Conservation (phyloP, 2,888 invertebrate genomes). For the Conistra vaccinii region DNA sequence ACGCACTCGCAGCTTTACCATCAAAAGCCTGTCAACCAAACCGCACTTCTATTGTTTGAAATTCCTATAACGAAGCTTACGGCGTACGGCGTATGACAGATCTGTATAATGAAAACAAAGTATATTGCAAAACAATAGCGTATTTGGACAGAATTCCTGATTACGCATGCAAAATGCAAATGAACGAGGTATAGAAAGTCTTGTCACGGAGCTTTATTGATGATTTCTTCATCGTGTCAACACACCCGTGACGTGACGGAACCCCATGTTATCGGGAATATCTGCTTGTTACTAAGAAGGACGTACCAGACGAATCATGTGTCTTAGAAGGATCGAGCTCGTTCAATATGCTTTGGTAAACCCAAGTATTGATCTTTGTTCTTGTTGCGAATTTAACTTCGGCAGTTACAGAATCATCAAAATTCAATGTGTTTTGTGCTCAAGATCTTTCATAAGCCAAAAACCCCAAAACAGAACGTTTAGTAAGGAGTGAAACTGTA, state of each 20-base stretch:
- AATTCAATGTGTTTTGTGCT: not conserved
- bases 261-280: constrained; percentile 34
- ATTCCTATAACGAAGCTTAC: constrained; percentile 47
- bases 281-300: constrained; percentile 26
- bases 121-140: constrained; percentile 56
- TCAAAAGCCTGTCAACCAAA: constrained; percentile 34
- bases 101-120: constrained; percentile 52
- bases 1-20: constrained; percentile 21
- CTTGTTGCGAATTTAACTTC: not conserved
- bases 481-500: not conserved
- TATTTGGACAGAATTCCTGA: constrained; percentile 60
- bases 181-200: constrained; percentile 47
- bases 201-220: constrained; percentile 59
- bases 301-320: constrained; percentile 2
- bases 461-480: not conserved
- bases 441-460: not conserved
- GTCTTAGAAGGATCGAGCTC: constrained; percentile 1
- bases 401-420: constrained; percentile 2
- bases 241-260: constrained; percentile 47
- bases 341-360: not conserved
- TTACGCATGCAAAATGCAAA: constrained; percentile 61
- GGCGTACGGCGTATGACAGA: constrained; percentile 41
- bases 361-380: not conserved
- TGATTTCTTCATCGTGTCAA: constrained; percentile 57
- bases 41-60: constrained; percentile 37